Evolutionary conservation across 2,888 invertebrate species (phyloP).

Genomic region (Formica aserva): DNA sequence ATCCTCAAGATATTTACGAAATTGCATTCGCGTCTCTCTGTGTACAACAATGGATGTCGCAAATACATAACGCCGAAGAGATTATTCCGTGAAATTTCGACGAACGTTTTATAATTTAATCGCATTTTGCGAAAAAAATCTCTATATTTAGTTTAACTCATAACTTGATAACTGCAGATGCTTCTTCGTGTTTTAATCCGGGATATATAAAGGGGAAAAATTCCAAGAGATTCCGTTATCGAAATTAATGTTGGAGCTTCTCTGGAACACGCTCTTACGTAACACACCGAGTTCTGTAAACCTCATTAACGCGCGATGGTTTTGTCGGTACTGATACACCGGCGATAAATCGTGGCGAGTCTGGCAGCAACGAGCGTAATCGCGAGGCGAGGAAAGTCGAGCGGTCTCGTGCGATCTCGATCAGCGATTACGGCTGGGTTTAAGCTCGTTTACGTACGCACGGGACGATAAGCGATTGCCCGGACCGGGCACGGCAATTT

Average conservation of each 20-base stretch:
- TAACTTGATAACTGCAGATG: background rate
- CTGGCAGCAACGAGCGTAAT: conserved; percentile 45
- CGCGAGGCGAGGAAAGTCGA: conserved; percentile 55
- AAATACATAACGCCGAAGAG: background rate
- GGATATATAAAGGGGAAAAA: background rate
- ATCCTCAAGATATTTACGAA: background rate
- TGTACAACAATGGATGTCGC: background rate
- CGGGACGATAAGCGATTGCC: conserved; percentile 44
- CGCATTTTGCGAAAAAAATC: background rate
- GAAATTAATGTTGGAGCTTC: background rate
- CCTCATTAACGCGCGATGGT: conserved; percentile 46
- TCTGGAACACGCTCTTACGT: conserved; percentile 7
- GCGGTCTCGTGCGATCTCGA: conserved; percentile 42
- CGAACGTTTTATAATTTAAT: background rate
- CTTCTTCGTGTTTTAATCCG: background rate
- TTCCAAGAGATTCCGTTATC: background rate
- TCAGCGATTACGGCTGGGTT: conserved; percentile 34
- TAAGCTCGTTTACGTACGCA: conserved; percentile 55
- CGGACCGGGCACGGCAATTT: conserved; percentile 55
- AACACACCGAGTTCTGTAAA: conserved; percentile 9
- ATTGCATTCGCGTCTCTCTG: background rate
- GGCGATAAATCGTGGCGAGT: conserved; percentile 48
- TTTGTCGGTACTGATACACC: conserved; percentile 43
- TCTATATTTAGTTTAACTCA: background rate
- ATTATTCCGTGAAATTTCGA: background rate